Conservation (phyloP, 2,888 invertebrate genomes). For the Pachliopta kotzebuea region DNA sequence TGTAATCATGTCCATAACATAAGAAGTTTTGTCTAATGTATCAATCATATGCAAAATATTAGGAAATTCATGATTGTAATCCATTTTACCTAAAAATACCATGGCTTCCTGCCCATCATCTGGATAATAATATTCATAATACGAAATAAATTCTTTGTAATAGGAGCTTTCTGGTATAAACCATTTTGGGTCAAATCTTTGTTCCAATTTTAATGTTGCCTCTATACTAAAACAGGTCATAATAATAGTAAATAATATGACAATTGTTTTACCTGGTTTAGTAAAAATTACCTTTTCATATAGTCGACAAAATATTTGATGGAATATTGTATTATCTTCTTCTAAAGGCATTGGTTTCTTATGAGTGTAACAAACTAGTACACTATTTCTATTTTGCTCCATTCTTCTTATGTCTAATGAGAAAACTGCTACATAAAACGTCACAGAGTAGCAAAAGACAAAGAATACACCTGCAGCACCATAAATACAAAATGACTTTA, state of each 20-base stretch:
- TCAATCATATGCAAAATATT: slow-evolving; percentile 79
- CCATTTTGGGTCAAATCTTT: slow-evolving; percentile 90
- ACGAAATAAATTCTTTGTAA: slow-evolving; percentile 80
- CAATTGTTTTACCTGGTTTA: slow-evolving; percentile 82
- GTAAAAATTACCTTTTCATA: slow-evolving; percentile 85
- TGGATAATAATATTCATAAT: slow-evolving; percentile 83
- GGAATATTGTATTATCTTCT: slow-evolving; percentile 80
- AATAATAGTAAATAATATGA: slow-evolving; percentile 81
- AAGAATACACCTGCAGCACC: slow-evolving; percentile 88
- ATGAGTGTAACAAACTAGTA: slow-evolving; percentile 84
- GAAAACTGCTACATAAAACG: slow-evolving; percentile 90
- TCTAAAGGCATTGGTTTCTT: slow-evolving; percentile 73
- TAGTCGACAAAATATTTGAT: slow-evolving; percentile 78
- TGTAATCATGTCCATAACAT: slow-evolving; percentile 78
- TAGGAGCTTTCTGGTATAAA: slow-evolving; percentile 87
- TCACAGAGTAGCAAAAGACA: slow-evolving; percentile 87
- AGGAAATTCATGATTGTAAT: slow-evolving; percentile 82
- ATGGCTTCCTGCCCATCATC: slow-evolving; percentile 82
- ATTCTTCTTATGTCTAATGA: slow-evolving; percentile 85
- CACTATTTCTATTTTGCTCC: slow-evolving; percentile 82
- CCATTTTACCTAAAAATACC: slow-evolving; percentile 83
- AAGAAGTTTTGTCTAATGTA: slow-evolving; percentile 72
- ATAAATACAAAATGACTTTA: slow-evolving; percentile 91
- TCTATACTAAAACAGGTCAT: slow-evolving; percentile 82
- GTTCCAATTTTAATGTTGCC: slow-evolving; percentile 83